A percentile compares a stretch with the other conserved stretches of the same genome.
Evolutionary conservation across 2,113 vertebrate genomes (phyloP).

Genomic region (Gymnobelideus leadbeateri): DNA sequence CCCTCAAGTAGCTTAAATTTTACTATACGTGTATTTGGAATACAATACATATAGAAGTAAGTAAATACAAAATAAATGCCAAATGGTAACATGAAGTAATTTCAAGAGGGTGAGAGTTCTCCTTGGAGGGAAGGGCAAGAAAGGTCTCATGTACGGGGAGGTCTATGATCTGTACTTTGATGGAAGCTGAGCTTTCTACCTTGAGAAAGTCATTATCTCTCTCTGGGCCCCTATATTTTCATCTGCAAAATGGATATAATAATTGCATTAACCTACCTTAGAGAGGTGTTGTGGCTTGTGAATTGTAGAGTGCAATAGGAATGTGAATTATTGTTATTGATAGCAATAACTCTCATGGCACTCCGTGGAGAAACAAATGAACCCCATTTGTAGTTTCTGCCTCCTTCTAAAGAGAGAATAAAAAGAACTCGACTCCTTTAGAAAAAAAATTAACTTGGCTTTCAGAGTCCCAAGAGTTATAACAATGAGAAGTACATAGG

Average conservation of each 20-base stretch:
- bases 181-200: neutral
- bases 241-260: neutral
- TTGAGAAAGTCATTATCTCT: neutral
- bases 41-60: neutral
- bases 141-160: neutral
- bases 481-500: neutral
- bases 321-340: neutral
- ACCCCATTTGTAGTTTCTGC: neutral
- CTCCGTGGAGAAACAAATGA: neutral
- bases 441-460: constrained; percentile 22
- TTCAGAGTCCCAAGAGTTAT: constrained; percentile 32
- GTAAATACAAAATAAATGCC: neutral
- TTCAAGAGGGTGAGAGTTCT: neutral
- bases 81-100: neutral
- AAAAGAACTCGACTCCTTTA: neutral
- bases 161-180: neutral
- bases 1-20: neutral
- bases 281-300: neutral
- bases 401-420: constrained; percentile 42
- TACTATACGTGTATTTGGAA: neutral
- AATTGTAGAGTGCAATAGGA: neutral
- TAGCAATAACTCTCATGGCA: neutral
- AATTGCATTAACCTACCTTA: neutral
- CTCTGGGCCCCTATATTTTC: neutral
- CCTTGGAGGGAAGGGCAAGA: neutral